A percentile compares a stretch with the other conserved stretches of the same genome.
Evolutionary conservation across 2,888 invertebrate genomes (phyloP).

Genomic region (Netelia inedita): DNA sequence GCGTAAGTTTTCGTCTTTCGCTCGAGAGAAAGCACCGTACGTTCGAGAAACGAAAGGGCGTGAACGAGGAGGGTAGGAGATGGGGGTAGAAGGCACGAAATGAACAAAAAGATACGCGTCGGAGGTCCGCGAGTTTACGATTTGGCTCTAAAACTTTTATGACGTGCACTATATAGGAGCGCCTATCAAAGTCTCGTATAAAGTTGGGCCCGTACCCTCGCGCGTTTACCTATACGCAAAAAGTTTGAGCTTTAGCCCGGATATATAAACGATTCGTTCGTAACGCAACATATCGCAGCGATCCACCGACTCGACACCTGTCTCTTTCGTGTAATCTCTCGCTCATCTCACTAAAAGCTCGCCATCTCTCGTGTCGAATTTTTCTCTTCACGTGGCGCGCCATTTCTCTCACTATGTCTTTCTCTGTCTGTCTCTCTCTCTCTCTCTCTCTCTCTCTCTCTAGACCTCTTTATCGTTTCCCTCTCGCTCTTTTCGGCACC

Average conservation of each 20-base stretch:
- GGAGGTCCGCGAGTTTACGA: slow-evolving; percentile 27
- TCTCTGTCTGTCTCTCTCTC: background rate
- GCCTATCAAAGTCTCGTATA: slow-evolving; percentile 63
- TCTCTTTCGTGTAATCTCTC: slow-evolving; percentile 59
- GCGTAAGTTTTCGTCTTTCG: slow-evolving; percentile 1
- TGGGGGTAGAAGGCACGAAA: background rate
- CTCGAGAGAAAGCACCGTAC: background rate
- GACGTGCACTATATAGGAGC: slow-evolving; percentile 27
- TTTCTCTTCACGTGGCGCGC: slow-evolving; percentile 27
- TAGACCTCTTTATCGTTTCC: background rate
- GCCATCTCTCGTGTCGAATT: slow-evolving; percentile 27
- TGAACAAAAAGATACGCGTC: slow-evolving; percentile 29
- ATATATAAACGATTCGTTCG: slow-evolving; percentile 8
- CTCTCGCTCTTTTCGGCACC: too few species aligned
- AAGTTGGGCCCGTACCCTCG: background rate
- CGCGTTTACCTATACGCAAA: slow-evolving; percentile 1
- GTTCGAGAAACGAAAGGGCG: slow-evolving; percentile 7
- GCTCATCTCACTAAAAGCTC: slow-evolving; percentile 72
- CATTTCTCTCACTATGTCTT: slow-evolving; percentile 57
- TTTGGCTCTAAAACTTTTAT: slow-evolving; percentile 70
- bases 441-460: background rate
- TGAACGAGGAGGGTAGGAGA: slow-evolving; percentile 2
- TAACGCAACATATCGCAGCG: slow-evolving; percentile 20
- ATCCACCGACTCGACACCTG: slow-evolving; percentile 1
- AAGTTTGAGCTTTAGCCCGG: background rate